Evolutionary conservation across 2,797 vertebrate species (phyloP), one percentile per base, ranked within the genome.

Genomic region (Syndactyla subalaris): DNA sequence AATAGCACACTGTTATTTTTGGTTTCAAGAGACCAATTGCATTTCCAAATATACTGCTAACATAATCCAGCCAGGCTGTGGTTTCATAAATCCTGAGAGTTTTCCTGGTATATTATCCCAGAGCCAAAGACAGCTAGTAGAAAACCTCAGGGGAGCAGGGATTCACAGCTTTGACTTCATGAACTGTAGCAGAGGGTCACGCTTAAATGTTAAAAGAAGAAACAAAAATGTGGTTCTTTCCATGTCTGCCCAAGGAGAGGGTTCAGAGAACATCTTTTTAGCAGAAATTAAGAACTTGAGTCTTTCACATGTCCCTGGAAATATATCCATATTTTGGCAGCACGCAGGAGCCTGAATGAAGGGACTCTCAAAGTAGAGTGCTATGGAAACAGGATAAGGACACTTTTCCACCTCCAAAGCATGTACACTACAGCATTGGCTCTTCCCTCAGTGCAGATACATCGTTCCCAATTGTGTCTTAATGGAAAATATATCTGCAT

Each of bases 1-100:
- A 89, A 93, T 36, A 89, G 91, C 0, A 0, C 89, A 59, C 79
- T 88, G 94, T 94, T 97, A 95, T 91, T 95, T 96, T 95, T 92
- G 89, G 92, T 93, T 95, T 95, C 92, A 93, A 94, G 95, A 96
- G 89, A 94, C 76, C 91, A 91, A 96, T 55, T 88, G 82, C 91
- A 86, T 94, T 96, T 94, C 85, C 93, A 93, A 93, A 90, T 93
- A 94, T 86, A 95, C 79, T 89, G 91, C 87, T 81, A 92, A 77
- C 74, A 89, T 78, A 95, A 94, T 80, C 91, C 89, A 92, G 82
- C 75, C 93, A 93, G 92, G 79, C 95, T 92, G 70, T 84, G 73
- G 89, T 83, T 96, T 95, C 85, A 92, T 93, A 96, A 97, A 97
- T 96, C 76, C 89, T 68, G 54, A 72, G 72, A 85, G 51, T 84